Base-by-base conservation (phyloP, 1,140 invertebrate species). In the Coptotermes formosanus region DNA sequence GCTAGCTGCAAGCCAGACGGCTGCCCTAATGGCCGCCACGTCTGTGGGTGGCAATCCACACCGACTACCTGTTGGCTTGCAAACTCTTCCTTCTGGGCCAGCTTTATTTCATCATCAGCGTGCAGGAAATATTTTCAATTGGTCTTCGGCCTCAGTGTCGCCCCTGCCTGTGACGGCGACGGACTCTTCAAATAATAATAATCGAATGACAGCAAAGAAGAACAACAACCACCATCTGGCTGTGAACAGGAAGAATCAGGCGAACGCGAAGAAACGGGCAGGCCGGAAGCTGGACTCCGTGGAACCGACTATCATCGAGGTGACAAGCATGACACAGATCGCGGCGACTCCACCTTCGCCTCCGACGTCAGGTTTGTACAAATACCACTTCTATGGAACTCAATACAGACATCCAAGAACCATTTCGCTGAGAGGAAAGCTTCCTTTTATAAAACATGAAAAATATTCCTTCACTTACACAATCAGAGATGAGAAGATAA, bases 221-320 rank as follows among this genome's bases (percentile, higher is more conserved):
- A 83, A 83, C n/a, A 83, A 83, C 32, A 83, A 83, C 82, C 7
- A 83, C 32, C 3, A 83, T 14, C 25, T 83, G 43, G n/a, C 82
- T 23, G 82, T 83, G 43, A 52, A 9, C n/a, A 83, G 48, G 48
- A 83, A 83, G 82, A 83, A 83, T 32, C 82, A 83, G 48, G 82
- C 82, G 12, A 83, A 83, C 82, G 82, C 82, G 82, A 83, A 32
- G 48, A 44, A 52, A 25, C n/a, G 82, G 82, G n/a, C 21, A 38
- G 9, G 8, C 0, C 3, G 64, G 64, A 75, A 75, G 25, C 4
- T 30, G 25, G 64, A 30, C 25, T 2, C 25, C 64, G 64, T 30
- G 11, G 64, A n/a, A 16, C 64, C 64, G 25, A 75, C 64, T 9
- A 25, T 75, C 64, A 83, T 45, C 21, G 82, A 83, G 32, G 82